Base-by-base conservation (phyloP, 1,140 invertebrate species). In the Sinella curviseta region DNA sequence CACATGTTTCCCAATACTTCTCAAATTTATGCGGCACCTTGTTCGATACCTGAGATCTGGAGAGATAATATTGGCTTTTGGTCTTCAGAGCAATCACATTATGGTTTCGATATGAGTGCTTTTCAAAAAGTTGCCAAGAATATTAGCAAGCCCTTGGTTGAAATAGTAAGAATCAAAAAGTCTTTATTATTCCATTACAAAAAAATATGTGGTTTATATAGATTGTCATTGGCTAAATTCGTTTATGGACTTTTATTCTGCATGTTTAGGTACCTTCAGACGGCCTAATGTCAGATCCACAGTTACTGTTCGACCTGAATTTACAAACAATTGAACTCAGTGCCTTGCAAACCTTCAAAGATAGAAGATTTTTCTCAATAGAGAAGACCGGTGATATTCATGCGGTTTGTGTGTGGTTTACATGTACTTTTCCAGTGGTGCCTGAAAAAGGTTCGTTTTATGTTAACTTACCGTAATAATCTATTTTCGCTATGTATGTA, bases 361-460 rank as follows among this genome's bases (percentile, higher is more conserved):
- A 84, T 54, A 83, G 87, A 20, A 81, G 85, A 76, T 86, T 90
- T 76, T 84, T 87, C 67, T 84, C 87, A 26, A 86, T 86, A 2
- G 86, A 86, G 28, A 90, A 89, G 85, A 82, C 86, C 54, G 92
- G 93, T 0, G 87, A 87, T 77, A 93, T 92, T 86, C 92, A 95
- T 87, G 94, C 93, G 16, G 86, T 95, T 87, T 87, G 86, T 82
- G 76, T 89, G 14, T 89, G 88, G 87, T 89, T 89, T 83, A 84
- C 85, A 33, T 87, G 87, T 77, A 81, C 82, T 31, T 87, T 89
- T 84, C 85, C 85, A 33, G 57, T 48, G 20, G 34, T 65, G 16
- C 33, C 74, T 55, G 81, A 83, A 30, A 79, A 78, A 2, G 70
- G 80, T 57, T 70, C 8, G 31, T 35, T 54, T 76, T 35, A 77